These are phyloP conservation scores for Neoarius graeffei DNA, from an alignment of 2,113 vertebrate species.

Conservation along the genomic window DNA sequence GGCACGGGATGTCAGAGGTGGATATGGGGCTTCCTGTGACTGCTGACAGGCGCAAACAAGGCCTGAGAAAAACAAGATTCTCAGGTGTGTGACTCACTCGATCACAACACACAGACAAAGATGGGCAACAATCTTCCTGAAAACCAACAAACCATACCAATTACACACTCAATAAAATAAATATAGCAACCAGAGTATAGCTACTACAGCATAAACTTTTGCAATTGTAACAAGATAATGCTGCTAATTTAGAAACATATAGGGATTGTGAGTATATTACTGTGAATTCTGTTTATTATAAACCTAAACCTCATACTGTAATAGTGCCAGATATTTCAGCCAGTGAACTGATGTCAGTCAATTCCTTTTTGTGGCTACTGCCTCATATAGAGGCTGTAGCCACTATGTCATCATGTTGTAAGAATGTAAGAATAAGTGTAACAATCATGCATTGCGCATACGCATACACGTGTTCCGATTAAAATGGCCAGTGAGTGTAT, in stretches of 20 bases:
- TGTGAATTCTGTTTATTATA: neutral
- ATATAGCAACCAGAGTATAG: neutral
- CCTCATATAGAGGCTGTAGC: too few species aligned
- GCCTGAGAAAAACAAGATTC: conserved; percentile 65
- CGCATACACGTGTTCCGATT: too few species aligned
- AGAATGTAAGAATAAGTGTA: too few species aligned
- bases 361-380: neutral
- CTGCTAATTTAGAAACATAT: neutral
- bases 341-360: neutral
- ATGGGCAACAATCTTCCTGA: conserved; percentile 6
- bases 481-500: too few species aligned
- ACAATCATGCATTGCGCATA: too few species aligned
- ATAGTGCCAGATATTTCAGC: neutral
- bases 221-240: neutral
- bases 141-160: neutral
- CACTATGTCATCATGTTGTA: too few species aligned
- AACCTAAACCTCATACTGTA: neutral
- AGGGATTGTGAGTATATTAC: neutral
- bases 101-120: conserved; percentile 27
- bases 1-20: conserved; percentile 31
- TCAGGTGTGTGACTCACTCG: conserved; percentile 56
- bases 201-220: neutral
- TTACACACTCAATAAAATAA: neutral
- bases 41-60: conserved; percentile 67
- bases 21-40: conserved; percentile 66